Evolutionary conservation across 1,140 invertebrate genomes (phyloP), one percentile per base, ranked within the genome.

Genomic region (Zaprionus capensis): DNA sequence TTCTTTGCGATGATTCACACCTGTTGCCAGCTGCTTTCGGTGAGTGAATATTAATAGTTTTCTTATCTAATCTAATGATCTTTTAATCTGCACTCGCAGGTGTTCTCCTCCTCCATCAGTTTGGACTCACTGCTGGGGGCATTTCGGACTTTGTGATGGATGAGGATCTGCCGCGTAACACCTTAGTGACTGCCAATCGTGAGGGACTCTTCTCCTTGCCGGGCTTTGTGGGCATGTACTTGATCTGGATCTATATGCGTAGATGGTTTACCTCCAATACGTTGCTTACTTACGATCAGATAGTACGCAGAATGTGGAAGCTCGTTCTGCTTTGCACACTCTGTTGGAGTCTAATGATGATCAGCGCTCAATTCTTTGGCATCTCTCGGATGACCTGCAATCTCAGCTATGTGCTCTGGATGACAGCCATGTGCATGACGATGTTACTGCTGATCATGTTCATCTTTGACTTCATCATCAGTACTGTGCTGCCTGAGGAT

Each of bases 161-260:
- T 73, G 93, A 73, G 14, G 62, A 95, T 57, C 81, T 93, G 14
- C 91, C 93, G 0, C 93, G 95, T 58, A 92, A 93, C 44, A 95
- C 94, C 76, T 94, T 98, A 55, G 62, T 99, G 2, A 94, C 95
- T 74, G 96, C 97, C 0, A 99, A 99, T 93, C 95, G 97, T 75
- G 98, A 99, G 94, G 98, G 98, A 0, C 93, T 99, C 36, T 94
- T 95, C 26, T 98, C 98, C 2, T 93, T 95, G 44, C 93, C 96
- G 0, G 98, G 98, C 3, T 99, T 98, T 92, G 93, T 98, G 17
- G 94, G 95, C 4, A 88, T 99, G 4, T 99, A 98, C 91, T 94
- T 98, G 55, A 93, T 95, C 79, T 95, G 95, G 51, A 94, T 96
- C 14, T 94, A 95, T 73, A 82, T 97, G 68, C 79, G 44, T 12